Evolutionary conservation across 2,797 vertebrate species (phyloP), one percentile per base, ranked within the genome.

Genomic region (Lophura swinhoii): DNA sequence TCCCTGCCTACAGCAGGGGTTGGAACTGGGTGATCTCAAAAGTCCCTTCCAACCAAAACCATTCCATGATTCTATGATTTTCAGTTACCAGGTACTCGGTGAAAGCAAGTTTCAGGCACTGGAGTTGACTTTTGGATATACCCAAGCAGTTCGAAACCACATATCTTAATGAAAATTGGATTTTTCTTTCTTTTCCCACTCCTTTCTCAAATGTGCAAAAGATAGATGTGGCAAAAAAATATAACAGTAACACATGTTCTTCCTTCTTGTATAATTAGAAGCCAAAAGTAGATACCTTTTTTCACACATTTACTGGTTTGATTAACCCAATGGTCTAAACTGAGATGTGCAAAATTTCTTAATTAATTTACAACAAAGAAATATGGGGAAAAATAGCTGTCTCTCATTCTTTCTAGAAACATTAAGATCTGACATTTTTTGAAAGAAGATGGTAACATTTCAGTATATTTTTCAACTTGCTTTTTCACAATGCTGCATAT

Each of bases 181-280:
- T 89, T 33, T 14, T 87, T 82, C 44, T 74, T 87, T 78, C 62
- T 87, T 82, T 87, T 66, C 55, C 49, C n/a, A 69, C n/a, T 74
- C 49, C 24, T 62, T 83, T 62, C 37, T 74, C 31, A 94, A 93
- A 71, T 3, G 7, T 49, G 0, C 48, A 60, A 10, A 53, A 75
- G 60, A 35, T 10, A 69, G 31, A 72, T 12, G 15, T 2, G 14
- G 28, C 26, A 94, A 83, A 92, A 49, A 33, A 16, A 43, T 39
- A 5, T 39, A 39, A 39, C 62, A 58, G 77, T 92, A 97, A 92
- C 92, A 91, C 95, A 97, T 2, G 2, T 35, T 60, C 13, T 9
- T 87, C 31, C 4, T 96, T 92, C 98, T 97, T 97, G 97, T 97
- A 96, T 95, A 96, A 95, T 78, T 94, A 93, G 89, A 91, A n/a